Evolutionary conservation across 1,140 invertebrate genomes (phyloP).

Genomic region (Philaenus spumarius): DNA sequence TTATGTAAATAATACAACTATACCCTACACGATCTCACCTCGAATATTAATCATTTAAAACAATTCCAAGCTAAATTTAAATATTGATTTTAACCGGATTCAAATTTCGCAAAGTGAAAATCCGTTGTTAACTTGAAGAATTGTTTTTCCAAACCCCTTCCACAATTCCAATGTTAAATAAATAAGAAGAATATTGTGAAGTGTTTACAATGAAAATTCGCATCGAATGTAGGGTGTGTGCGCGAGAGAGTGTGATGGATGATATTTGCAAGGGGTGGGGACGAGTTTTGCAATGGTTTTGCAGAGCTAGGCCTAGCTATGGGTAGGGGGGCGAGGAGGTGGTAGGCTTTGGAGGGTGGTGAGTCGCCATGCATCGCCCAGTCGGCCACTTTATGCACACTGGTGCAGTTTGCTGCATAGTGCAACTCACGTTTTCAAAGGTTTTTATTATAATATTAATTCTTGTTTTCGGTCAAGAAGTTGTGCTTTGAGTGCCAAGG

Average conservation of each 20-base stretch:
- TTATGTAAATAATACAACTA: too few relatives aligned
- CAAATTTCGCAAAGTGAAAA: too few relatives aligned
- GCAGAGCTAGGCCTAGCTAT: conserved; percentile 13
- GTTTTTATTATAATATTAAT: too few relatives aligned
- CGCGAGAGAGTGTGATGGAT: conserved; percentile 10
- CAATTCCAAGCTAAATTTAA: too few relatives aligned
- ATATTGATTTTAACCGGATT: too few relatives aligned
- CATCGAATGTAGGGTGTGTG: conserved; percentile 6
- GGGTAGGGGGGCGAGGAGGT: background rate
- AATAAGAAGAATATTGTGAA: background rate
- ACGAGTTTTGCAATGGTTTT: conserved; percentile 21
- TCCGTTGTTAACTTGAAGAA: too few relatives aligned
- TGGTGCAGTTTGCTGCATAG: conserved; percentile 18
- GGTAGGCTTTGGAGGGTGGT: background rate
- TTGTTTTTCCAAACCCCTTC: too few relatives aligned
- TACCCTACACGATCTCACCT: too few relatives aligned
- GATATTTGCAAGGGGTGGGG: conserved; percentile 19
- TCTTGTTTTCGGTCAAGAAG: too few relatives aligned
- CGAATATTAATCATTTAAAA: too few relatives aligned
- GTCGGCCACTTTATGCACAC: conserved; percentile 19
- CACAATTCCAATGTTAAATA: too few relatives aligned
- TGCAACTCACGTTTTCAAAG: background rate
- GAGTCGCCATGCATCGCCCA: conserved; percentile 14
- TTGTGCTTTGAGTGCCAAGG: too few relatives aligned
- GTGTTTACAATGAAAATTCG: conserved; percentile 5